Percentiles rank a stretch among this genome's conserved stretches.
Conservation (phyloP, 2,113 vertebrate genomes). For the Rissa tridactyla region DNA sequence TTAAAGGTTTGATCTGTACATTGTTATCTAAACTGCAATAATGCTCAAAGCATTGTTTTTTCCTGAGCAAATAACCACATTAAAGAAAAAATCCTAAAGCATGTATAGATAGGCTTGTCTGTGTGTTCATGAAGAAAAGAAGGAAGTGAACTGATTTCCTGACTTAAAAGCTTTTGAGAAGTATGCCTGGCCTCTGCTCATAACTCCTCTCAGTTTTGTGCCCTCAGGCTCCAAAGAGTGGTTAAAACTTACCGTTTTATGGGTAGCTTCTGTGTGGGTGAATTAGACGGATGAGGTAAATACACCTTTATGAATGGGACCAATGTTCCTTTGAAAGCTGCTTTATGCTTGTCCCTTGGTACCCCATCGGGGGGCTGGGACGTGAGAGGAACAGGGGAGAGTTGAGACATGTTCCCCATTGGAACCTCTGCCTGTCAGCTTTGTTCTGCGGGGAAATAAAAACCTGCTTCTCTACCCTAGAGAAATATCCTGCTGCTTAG, state of each 20-base stretch:
- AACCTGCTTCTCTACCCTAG: background rate
- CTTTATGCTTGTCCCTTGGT: background rate
- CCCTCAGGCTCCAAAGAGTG: background rate
- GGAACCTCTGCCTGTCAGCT: background rate
- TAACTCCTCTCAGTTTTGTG: background rate
- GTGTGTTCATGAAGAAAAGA: background rate
- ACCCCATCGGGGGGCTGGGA: background rate
- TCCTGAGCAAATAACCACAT: conserved; percentile 6
- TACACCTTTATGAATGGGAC: background rate
- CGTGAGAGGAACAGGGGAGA: background rate
- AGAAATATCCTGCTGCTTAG: background rate
- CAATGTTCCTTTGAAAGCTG: background rate
- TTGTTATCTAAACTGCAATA: background rate
- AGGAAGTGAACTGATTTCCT: conserved; percentile 40
- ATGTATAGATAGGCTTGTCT: background rate
- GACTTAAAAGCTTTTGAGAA: conserved; percentile 11
- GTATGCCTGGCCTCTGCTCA: background rate
- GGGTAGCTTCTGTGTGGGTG: background rate
- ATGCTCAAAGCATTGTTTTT: conserved; percentile 30
- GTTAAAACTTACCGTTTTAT: background rate
- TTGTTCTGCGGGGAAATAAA: background rate
- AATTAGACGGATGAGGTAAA: background rate
- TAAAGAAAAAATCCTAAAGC: conserved; percentile 22
- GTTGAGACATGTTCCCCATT: background rate
- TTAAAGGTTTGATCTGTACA: conserved; percentile 17